These are phyloP conservation scores for Merodon equestris DNA, from an alignment of 2,888 invertebrate genomes.

Conservation along the genomic window DNA sequence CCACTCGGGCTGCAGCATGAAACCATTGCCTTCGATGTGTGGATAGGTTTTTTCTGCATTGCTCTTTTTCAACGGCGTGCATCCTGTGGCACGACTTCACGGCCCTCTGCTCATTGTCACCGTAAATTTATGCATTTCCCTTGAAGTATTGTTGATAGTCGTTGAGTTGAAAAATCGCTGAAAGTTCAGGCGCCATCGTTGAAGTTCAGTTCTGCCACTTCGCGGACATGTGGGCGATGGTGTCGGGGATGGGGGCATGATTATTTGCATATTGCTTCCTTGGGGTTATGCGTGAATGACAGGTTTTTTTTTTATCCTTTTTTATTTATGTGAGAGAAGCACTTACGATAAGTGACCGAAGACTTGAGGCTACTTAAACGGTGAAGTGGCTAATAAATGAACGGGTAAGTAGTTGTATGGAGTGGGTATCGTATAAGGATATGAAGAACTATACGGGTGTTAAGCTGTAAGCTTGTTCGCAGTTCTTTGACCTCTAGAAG, in stretches of 20 bases:
- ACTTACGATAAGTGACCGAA: slow-evolving; percentile 30
- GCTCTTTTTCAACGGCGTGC: slow-evolving; percentile 21
- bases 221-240: background rate
- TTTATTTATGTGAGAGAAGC: slow-evolving; percentile 39
- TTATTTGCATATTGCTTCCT: slow-evolving; percentile 56
- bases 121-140: slow-evolving; percentile 66
- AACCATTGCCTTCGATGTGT: slow-evolving; percentile 17
- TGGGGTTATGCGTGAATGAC: slow-evolving; percentile 24
- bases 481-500: too few species aligned
- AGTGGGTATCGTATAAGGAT: too few species aligned
- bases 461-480: too few species aligned
- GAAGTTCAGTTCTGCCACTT: slow-evolving; percentile 10
- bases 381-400: background rate
- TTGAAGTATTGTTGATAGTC: slow-evolving; percentile 58
- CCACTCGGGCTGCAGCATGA: background rate
- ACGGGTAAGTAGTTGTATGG: too few species aligned
- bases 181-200: slow-evolving; percentile 42
- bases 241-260: background rate
- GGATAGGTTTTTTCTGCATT: slow-evolving; percentile 21
- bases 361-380: slow-evolving; percentile 15
- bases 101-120: slow-evolving; percentile 46
- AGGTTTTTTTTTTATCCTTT: background rate
- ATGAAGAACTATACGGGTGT: too few species aligned
- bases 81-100: too few species aligned
- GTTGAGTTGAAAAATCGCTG: slow-evolving; percentile 61